Evolutionary conservation across 1,140 invertebrate genomes (phyloP), one percentile per base, ranked within the genome.

Genomic region (Archivesica marissinica): DNA sequence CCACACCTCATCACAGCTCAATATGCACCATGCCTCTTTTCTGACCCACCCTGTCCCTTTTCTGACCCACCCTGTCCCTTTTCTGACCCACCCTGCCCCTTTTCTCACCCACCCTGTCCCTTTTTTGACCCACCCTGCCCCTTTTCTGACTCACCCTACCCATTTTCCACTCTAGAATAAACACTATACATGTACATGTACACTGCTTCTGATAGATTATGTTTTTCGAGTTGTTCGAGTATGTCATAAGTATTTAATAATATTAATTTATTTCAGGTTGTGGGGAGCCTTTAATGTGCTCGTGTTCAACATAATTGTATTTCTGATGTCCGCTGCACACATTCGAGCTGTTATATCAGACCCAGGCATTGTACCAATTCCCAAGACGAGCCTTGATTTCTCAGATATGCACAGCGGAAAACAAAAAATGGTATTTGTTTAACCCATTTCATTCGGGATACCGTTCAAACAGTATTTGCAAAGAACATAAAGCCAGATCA

Each of bases 271-370:
- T 95, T 95, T 77, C 94, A 98, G 97, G 90, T 95, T 98, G 91
- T 98, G 97, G 97, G 97, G 97, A 80, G 95, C 96, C 66, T 95
- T 98, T 70, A 96, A 98, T 94, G 96, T 97, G 9, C 94, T 98
- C 20, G 90, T 96, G 47, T 98, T 98, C 93, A 98, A 98, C 92
- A 95, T 96, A 0, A 94, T 98, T 25, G 94, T 98, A 77, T 96
- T 98, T 89, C 92, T 98, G 35, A 92, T 97, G 59, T 94, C 95
- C 68, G 96, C 97, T 92, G 95, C 97, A 15, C 97, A 98, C 88
- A 56, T 97, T 13, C 95, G 97, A 92, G 97, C 97, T 20, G 97
- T 98, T 56, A 96, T 97, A 86, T 97, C 97, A 70, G 97, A 98
- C 95, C 97, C 97, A 44, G 97, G 97, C 13, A 96, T 97, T 84